Evolutionary conservation across 2,888 invertebrate species (phyloP).

Genomic region (Mellilla xanthometata): DNA sequence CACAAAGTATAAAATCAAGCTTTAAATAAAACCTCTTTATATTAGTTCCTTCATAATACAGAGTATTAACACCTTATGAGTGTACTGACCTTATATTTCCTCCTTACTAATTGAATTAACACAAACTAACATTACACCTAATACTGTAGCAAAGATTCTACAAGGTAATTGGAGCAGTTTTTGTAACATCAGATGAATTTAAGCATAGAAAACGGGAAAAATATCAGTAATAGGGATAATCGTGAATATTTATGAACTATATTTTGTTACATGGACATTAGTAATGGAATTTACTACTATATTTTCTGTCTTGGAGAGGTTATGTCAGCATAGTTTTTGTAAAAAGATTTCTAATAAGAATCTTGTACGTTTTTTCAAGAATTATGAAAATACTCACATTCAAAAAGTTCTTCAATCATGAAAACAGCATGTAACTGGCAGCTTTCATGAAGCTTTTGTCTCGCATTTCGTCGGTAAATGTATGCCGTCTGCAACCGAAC

Average conservation of each 20-base stretch:
- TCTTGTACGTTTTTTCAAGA: neutral
- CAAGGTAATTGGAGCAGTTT: no score
- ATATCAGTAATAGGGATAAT: no score
- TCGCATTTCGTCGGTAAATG: conserved; percentile 4
- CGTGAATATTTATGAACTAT: no score
- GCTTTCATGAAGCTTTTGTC: conserved; percentile 3
- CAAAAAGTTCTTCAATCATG: conserved; percentile 17
- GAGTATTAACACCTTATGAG: neutral
- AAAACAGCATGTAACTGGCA: conserved; percentile 13
- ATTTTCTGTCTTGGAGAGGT: no score
- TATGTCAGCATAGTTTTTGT: neutral
- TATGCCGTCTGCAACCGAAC: conserved; percentile 7
- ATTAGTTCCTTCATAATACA: no score
- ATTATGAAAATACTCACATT: conserved; percentile 21
- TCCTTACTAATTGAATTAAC: conserved; percentile 15
- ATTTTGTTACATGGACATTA: no score
- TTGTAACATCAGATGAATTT: no score
- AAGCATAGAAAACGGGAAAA: no score
- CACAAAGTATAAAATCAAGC: no score
- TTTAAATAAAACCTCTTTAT: no score
- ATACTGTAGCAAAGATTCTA: no score
- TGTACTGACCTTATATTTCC: conserved; percentile 8
- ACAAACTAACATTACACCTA: conserved; percentile 2
- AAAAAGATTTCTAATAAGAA: conserved; percentile 5
- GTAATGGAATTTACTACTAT: no score